A percentile compares a stretch with the other conserved stretches of the same genome.
phyloP scores from a whole-genome alignment of 2,888 invertebrate species.

The Lacanobia oleracea region DNA sequence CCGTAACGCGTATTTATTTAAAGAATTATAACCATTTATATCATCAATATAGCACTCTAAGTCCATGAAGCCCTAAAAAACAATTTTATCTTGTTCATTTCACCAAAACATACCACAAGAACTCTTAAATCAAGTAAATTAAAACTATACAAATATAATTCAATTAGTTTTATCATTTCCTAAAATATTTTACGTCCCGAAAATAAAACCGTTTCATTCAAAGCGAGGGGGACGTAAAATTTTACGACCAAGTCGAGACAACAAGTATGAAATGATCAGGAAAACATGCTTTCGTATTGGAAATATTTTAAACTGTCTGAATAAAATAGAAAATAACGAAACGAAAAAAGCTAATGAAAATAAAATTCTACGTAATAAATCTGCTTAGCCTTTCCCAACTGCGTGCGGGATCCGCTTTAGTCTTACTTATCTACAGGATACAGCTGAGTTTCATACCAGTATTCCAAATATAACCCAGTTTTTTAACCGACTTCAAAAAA shows the following conservation, averaged over 20 bases:
- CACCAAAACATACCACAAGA: background rate
- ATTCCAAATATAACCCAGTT: background rate
- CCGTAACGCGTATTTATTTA: too few relatives aligned
- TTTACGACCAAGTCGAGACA: constrained; percentile 40
- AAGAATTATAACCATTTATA: too few relatives aligned
- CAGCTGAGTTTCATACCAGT: background rate
- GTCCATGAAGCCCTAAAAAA: too few relatives aligned
- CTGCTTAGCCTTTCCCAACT: background rate
- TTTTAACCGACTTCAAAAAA: too few relatives aligned
- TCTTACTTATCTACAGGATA: background rate
- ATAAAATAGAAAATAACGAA: background rate
- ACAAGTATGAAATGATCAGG: constrained; percentile 24
- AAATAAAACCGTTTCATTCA: constrained; percentile 43
- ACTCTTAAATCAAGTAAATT: constrained; percentile 13
- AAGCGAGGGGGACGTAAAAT: constrained; percentile 39
- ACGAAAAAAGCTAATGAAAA: background rate
- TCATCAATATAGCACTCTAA: too few relatives aligned
- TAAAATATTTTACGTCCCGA: constrained; percentile 33
- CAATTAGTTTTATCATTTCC: constrained; percentile 27
- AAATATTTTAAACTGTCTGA: background rate
- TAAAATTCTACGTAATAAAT: background rate
- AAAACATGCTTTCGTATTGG: background rate
- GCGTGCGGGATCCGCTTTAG: background rate
- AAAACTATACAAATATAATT: constrained; percentile 11
- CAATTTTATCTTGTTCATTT: background rate